phyloP scores from a whole-genome alignment of 2,113 vertebrate species.

The Hippolais icterina region DNA sequence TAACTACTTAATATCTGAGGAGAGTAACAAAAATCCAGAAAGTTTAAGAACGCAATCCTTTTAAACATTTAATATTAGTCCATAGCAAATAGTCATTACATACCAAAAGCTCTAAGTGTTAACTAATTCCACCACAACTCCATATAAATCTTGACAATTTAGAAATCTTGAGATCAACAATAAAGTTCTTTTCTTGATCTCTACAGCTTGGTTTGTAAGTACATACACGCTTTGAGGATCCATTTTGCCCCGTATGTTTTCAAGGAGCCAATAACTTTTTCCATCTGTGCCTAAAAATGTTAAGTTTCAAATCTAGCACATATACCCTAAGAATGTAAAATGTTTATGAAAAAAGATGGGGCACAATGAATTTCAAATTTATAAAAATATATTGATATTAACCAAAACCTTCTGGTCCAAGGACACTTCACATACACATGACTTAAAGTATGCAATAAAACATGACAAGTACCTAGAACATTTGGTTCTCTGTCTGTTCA shows the following conservation, averaged over 20 bases:
- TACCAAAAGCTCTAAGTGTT: conserved; percentile 83
- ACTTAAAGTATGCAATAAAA: conserved; percentile 69
- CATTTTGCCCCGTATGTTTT: conserved; percentile 69
- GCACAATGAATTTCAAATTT: conserved; percentile 72
- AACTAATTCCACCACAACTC: conserved; percentile 83
- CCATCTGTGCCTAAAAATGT: conserved; percentile 78
- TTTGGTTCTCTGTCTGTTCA: conserved; percentile 63
- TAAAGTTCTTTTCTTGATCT: conserved; percentile 76
- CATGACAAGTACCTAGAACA: conserved; percentile 63
- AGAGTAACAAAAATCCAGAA: conserved; percentile 88
- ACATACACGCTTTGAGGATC: conserved; percentile 76
- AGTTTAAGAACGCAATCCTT: conserved; percentile 88
- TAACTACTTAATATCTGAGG: conserved; percentile 82
- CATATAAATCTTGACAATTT: conserved; percentile 79
- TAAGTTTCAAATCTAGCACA: conserved; percentile 71
- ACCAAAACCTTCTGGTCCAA: conserved; percentile 72
- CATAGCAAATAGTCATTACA: conserved; percentile 83
- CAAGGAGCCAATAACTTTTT: conserved; percentile 73
- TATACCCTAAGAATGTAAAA: conserved; percentile 68
- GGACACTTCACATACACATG: conserved; percentile 74
- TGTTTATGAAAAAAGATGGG: conserved; percentile 66
- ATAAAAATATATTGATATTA: conserved; percentile 84
- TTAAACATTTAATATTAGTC: conserved; percentile 88
- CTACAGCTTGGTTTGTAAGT: conserved; percentile 85
- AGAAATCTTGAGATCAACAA: conserved; percentile 79